phyloP scores from a whole-genome alignment of 2,797 vertebrate species.

The Aldrovandia affinis region DNA sequence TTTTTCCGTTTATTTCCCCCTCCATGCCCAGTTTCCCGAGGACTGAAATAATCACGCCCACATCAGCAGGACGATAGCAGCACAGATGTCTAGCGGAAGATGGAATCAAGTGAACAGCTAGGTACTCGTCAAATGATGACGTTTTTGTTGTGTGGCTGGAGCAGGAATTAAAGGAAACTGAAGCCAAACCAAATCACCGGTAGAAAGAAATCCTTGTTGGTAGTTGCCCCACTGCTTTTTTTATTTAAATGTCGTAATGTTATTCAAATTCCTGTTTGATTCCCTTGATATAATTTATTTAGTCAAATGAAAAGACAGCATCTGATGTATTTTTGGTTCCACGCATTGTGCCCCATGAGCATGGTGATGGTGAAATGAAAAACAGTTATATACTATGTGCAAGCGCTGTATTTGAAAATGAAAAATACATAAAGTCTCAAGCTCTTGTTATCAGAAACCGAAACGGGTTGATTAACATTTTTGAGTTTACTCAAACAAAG shows the following conservation, averaged over 20 bases:
- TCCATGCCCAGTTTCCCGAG: not conserved
- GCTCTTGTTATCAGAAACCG: not conserved
- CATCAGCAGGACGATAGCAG: not conserved
- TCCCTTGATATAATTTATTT: not conserved
- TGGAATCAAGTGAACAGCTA: slow-evolving; percentile 54
- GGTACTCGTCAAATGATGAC: slow-evolving; percentile 44
- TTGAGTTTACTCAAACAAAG: too few relatives aligned
- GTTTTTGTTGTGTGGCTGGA: slow-evolving; percentile 14
- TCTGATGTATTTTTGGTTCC: not conserved
- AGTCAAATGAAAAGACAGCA: not conserved
- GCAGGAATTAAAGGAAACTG: slow-evolving; percentile 10
- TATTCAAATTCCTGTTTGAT: not conserved
- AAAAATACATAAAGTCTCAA: not conserved
- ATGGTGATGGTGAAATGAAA: not conserved
- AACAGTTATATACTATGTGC: not conserved
- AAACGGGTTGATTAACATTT: not conserved
- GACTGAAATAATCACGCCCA: slow-evolving; percentile 6
- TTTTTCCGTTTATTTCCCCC: not conserved
- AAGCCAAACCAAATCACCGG: not conserved
- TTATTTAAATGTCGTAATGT: not conserved
- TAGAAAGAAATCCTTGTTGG: not conserved
- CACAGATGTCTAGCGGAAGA: slow-evolving; percentile 49
- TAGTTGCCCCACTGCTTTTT: not conserved
- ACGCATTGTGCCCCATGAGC: not conserved
- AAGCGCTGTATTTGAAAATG: not conserved